Evolutionary conservation across 2,797 vertebrate species (phyloP).

Genomic region (Naso thynnoides): DNA sequence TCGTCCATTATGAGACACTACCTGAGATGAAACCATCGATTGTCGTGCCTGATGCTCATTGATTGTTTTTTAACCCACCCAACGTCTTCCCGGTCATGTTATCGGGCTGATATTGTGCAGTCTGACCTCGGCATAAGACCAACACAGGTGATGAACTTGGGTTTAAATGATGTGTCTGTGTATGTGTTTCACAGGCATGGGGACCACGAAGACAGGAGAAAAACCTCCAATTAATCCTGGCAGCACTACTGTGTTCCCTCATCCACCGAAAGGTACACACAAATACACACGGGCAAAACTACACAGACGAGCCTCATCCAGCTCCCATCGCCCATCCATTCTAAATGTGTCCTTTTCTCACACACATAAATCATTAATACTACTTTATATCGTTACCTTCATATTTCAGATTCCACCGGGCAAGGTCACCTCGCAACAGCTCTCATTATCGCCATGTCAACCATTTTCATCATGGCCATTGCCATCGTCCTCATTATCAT

Average conservation of each 20-base stretch:
- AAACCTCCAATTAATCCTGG: slow-evolving; percentile 84
- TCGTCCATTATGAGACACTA: too few species aligned
- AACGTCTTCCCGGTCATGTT: too few species aligned
- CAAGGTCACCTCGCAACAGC: slow-evolving; percentile 97
- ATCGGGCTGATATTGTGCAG: too few species aligned
- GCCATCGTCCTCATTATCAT: slow-evolving; percentile 98
- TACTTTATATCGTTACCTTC: slow-evolving; percentile 3
- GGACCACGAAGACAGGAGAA: slow-evolving; percentile 71
- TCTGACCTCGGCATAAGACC: too few species aligned
- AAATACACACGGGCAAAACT: neutral
- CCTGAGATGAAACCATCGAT: too few species aligned
- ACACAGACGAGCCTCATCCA: neutral
- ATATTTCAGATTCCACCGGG: slow-evolving; percentile 87
- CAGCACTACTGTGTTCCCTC: slow-evolving; percentile 91
- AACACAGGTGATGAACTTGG: neutral
- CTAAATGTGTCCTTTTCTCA: neutral
- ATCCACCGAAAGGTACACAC: slow-evolving; percentile 90
- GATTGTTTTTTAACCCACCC: too few species aligned
- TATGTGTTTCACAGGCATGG: slow-evolving; percentile 85
- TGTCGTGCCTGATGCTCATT: too few species aligned
- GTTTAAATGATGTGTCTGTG: slow-evolving; percentile 24
- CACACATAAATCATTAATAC: neutral
- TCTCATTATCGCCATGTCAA: slow-evolving; percentile 99
- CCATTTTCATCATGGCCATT: slow-evolving; percentile 99
- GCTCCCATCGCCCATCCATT: neutral